Evolutionary conservation across 2,113 vertebrate genomes (phyloP), one percentile per base, ranked within the genome.

Genomic region (Ophthalmolycus amberensis): DNA sequence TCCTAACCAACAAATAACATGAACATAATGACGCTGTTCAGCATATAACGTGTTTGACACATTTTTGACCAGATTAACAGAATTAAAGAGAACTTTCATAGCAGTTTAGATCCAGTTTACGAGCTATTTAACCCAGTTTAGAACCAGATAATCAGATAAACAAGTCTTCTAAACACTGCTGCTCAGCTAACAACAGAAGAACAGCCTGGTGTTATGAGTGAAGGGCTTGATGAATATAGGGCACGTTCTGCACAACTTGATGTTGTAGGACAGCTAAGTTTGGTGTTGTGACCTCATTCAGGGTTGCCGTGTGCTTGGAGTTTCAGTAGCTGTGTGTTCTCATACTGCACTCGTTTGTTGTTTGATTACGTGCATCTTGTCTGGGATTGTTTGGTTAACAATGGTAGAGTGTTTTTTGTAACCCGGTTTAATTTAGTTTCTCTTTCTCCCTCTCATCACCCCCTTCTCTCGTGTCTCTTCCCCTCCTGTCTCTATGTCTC

Each of bases 341-440:
- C 56, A 9, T 29, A 59, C 63, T 77, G 68, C 69, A 50, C 52
- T 64, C 40, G 32, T 83, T 79, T 69, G 37, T 8, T 62, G 58
- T 82, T 84, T 66, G 38, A 73, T 22, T 69, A 46, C 11, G 46
- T 75, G 77, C 88, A 81, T 84, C 78, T 46, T 66, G 73, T 58
- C 6, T 62, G 71, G 44, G n/a, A 67, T 74, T 20, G n/a, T 62
- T 29, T 52, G 34, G 4, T 58, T 37, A 29, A 29, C 29, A 29
- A 29, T 29, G 29, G 29, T 29, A 29, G 29, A 29, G 29, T 3
- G 2, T 3, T 29, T 29, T 63, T 59, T 65, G 29, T 60, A 20
- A 58, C 27, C 40, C 46, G 7, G 54, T 48, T 0, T 66, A 50
- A 56, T 7, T 37, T 37, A 20, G 34, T 52, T 9, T 65, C 10